Conservation (phyloP, 92 coral and sea anemone genomes). For the Epizoanthus scotinus region DNA sequence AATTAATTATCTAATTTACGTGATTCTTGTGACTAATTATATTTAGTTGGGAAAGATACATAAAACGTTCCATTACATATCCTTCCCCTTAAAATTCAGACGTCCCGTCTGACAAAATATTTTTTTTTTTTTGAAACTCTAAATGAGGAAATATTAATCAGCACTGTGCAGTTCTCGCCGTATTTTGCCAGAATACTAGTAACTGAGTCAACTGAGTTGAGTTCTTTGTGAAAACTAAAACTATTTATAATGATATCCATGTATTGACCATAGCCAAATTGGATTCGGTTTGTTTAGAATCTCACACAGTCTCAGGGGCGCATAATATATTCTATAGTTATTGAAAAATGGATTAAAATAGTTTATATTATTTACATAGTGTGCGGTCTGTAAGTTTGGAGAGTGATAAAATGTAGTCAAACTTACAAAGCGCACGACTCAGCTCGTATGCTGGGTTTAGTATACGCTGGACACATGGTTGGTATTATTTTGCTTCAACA, state of each 20-base stretch:
- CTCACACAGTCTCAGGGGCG: conserved; percentile 11
- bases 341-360: background rate
- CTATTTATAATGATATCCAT: too few relatives aligned
- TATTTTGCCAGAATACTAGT: conserved; percentile 23
- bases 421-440: background rate
- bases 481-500: background rate
- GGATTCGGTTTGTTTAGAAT: conserved; percentile 1
- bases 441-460: background rate
- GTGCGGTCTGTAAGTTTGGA: background rate
- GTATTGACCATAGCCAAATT: too few relatives aligned
- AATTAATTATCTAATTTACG: too few relatives aligned
- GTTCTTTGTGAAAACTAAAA: too few relatives aligned
- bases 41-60: background rate
- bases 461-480: conserved; percentile 5
- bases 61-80: conserved; percentile 22
- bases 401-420: background rate
- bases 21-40: too few relatives aligned
- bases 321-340: background rate
- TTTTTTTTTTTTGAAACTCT: too few relatives aligned
- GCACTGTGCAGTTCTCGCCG: conserved; percentile 35
- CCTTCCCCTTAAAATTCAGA: conserved; percentile 38
- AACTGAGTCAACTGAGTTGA: conserved; percentile 21
- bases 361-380: background rate
- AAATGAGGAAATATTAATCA: background rate
- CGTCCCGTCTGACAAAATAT: conserved; percentile 15